Base-by-base conservation (phyloP, 2,888 invertebrate genomes). In the Apamea anceps region DNA sequence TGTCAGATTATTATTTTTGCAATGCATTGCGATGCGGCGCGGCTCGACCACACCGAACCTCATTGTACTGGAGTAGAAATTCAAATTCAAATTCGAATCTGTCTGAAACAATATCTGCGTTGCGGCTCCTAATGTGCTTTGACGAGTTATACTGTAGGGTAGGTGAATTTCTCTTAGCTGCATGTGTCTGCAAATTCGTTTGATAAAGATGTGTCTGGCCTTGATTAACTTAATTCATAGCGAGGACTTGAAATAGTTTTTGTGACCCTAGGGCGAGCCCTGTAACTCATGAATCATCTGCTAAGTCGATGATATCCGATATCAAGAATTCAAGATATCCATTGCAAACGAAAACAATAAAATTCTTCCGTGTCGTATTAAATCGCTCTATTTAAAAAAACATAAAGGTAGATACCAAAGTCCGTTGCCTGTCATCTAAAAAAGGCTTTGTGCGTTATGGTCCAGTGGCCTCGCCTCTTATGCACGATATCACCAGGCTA, bases 1-100 rank as follows among this genome's bases (percentile, higher is more conserved):
- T 87, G 84, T 13, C 79, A 70, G 32, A 25, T 76, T 73, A 62
- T 68, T 45, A 15, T 81, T 60, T 42, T 66, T 28, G 6, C 6
- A 48, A 21, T 28, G 0, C 51, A 5, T 18, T 51, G 51, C 5
- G 51, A 51, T 51, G 51, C 51, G 15, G 51, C 51, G 51, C 51
- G 51, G 51, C 51, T 6, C 18, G 18, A 18, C 18, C 18, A 51
- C 7, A 51, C 18, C 7, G 51, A 51, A 15, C 51, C 7, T 51
- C 18, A 6, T 7, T 51, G 18, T 5, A 51, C 51, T 51, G 2
- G 18, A 51, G 51, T 51, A 51, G 7, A 21, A 7, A 21, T 8
- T 54, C 7, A 54, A 54, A 21, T 21, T 54, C 18, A 18, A 21
- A 51, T 51, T 15, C 48, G 1, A 18, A 51, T 51, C 51, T 51